Percentiles rank a stretch among this genome's conserved stretches.
Evolutionary conservation across 2,888 invertebrate species (phyloP).

Genomic region (Drosophila nigricruria): DNA sequence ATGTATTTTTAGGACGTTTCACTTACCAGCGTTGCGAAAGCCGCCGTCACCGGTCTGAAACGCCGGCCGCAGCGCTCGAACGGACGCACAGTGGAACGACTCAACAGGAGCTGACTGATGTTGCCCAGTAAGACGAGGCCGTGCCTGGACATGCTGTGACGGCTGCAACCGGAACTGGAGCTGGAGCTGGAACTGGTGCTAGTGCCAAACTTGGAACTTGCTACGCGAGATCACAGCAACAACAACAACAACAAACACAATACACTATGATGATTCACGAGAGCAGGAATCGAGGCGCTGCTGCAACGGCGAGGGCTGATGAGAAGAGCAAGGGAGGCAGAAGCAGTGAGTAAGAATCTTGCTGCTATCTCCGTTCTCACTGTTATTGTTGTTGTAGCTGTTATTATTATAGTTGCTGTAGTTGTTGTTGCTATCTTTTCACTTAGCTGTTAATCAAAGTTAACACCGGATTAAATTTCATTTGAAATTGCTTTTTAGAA

Average conservation of each 20-base stretch:
- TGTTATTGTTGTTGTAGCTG: not conserved
- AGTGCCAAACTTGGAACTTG: conserved; percentile 33
- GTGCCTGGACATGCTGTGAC: conserved; percentile 58
- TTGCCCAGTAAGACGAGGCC: conserved; percentile 86
- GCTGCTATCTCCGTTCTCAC: not conserved
- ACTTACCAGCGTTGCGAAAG: conserved; percentile 70
- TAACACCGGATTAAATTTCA: conserved; percentile 1
- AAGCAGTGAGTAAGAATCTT: conserved; percentile 14
- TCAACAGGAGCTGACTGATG: conserved; percentile 87
- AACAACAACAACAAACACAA: conserved; percentile 26
- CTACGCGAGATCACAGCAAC: conserved; percentile 45
- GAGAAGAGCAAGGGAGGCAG: not conserved
- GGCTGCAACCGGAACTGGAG: conserved; percentile 9
- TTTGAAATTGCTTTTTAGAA: conserved; percentile 1
- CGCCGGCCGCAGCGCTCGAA: conserved; percentile 80
- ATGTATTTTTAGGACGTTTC: conserved; percentile 41
- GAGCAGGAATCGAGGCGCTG: not conserved
- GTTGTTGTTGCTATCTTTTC: conserved; percentile 18
- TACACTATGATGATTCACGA: conserved; percentile 17
- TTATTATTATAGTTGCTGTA: conserved; percentile 4
- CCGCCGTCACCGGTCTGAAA: conserved; percentile 73
- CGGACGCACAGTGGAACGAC: conserved; percentile 85
- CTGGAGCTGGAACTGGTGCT: conserved; percentile 11
- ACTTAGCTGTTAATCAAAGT: conserved; percentile 9
- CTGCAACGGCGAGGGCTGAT: not conserved